Percentiles rank a stretch among this genome's conserved stretches.
These are phyloP conservation scores for Manis pentadactyla DNA, from an alignment of 2,797 vertebrate species.

Conservation along the genomic window DNA sequence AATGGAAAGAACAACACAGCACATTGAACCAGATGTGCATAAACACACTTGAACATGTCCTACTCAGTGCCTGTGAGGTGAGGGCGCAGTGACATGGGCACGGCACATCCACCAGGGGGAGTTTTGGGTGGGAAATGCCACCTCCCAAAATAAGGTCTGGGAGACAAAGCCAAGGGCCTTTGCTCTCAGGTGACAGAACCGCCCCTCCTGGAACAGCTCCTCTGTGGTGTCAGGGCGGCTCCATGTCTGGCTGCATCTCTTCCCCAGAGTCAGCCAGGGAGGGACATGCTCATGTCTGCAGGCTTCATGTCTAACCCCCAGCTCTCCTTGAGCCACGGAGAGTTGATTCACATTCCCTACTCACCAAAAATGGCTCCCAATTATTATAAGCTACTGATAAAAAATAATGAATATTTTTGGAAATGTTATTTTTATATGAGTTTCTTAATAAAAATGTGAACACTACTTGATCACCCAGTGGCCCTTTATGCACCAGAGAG, in stretches of 20 bases:
- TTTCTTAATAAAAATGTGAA: background rate
- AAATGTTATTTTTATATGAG: background rate
- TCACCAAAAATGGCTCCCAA: background rate
- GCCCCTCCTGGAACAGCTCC: background rate
- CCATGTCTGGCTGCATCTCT: background rate
- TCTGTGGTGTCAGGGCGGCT: background rate
- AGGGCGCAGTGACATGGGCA: rapidly evolving
- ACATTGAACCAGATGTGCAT: rapidly evolving
- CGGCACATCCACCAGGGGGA: rapidly evolving
- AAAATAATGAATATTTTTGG: background rate
- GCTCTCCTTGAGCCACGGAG: background rate
- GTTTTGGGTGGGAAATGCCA: background rate
- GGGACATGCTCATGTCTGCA: rapidly evolving
- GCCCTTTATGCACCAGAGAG: background rate
- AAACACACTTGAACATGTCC: background rate
- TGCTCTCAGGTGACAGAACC: background rate
- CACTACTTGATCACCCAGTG: background rate
- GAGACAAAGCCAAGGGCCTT: background rate
- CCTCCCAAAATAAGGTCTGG: background rate
- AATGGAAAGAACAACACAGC: background rate
- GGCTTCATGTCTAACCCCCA: background rate
- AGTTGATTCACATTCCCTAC: background rate
- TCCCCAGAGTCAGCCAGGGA: background rate
- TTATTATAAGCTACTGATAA: background rate
- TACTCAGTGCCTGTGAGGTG: background rate